phyloP scores from a whole-genome alignment of 1,140 invertebrate species.

The Fragariocoptes setiger region DNA sequence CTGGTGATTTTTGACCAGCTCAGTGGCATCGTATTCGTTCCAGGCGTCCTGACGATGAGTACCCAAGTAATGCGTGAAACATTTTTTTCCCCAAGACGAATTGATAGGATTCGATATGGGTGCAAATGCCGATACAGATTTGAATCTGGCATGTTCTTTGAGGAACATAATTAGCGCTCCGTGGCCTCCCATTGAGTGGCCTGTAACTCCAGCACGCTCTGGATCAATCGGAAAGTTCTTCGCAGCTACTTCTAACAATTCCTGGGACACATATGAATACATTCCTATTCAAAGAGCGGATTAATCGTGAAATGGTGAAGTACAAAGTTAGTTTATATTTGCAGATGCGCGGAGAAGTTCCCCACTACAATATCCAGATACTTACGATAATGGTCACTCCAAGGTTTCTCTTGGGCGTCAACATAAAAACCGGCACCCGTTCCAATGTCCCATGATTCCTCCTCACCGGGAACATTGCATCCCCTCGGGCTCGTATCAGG shows the following conservation, averaged over 20 bases:
- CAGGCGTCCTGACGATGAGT: conserved; percentile 26
- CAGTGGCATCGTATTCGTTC: conserved; percentile 59
- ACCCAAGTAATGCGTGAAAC: conserved; percentile 58
- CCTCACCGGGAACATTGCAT: conserved; percentile 41
- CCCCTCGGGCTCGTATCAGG: conserved; percentile 83
- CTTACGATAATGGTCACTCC: conserved; percentile 67
- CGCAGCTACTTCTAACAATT: conserved; percentile 17
- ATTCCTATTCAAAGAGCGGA: too few relatives aligned
- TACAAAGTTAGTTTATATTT: too few relatives aligned
- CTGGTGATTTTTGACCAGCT: conserved; percentile 30
- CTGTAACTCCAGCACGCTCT: conserved; percentile 7
- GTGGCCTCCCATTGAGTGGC: conserved; percentile 70
- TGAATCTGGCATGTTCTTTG: conserved; percentile 63
- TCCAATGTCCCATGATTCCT: conserved; percentile 72
- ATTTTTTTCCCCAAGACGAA: conserved; percentile 58
- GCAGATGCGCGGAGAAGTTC: too few relatives aligned
- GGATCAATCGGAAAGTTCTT: conserved; percentile 8
- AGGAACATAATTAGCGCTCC: conserved; percentile 68
- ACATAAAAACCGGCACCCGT: conserved; percentile 82
- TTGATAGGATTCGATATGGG: conserved; percentile 64
- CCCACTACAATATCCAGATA: too few relatives aligned
- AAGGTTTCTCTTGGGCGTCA: conserved; percentile 59
- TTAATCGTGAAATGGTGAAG: too few relatives aligned
- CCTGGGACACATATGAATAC: conserved; percentile 78
- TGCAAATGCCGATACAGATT: conserved; percentile 75